Conservation (phyloP, 2,113 vertebrate species). For the Thinocorus orbignyianus region DNA sequence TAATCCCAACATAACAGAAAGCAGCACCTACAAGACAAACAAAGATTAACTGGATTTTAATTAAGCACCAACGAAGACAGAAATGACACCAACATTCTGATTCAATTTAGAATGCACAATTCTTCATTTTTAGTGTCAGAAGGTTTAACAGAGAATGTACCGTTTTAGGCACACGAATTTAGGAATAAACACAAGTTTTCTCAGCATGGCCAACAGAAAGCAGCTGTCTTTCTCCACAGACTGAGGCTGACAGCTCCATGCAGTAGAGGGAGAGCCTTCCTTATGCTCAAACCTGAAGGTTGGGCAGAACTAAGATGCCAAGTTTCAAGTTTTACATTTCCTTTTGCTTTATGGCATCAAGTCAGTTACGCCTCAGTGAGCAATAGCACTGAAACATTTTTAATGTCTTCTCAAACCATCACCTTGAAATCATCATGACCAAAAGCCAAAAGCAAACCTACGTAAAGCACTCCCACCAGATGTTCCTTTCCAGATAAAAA, state of each 20-base stretch:
- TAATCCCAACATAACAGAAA: neutral
- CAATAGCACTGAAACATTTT: neutral
- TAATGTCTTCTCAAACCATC: neutral
- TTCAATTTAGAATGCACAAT: fast-evolving
- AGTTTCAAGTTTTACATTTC: neutral
- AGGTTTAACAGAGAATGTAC: neutral
- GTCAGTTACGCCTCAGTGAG: neutral
- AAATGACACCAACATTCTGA: neutral
- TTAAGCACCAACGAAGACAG: neutral
- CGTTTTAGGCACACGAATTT: fast-evolving
- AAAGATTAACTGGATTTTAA: neutral
- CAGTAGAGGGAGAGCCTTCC: neutral
- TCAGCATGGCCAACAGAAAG: neutral
- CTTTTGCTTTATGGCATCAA: neutral
- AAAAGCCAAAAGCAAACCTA: neutral
- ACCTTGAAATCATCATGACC: neutral
- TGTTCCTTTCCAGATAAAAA: neutral
- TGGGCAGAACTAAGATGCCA: neutral
- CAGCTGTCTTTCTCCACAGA: neutral
- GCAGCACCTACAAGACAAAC: neutral
- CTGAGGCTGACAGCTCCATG: neutral
- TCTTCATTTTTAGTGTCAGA: neutral
- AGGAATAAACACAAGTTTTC: neutral
- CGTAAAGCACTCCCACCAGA: neutral
- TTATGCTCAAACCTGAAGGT: neutral